Percentiles rank a stretch among this genome's conserved stretches.
Conservation (phyloP, 2,888 invertebrate genomes). For the Drosophila neonasuta region DNA sequence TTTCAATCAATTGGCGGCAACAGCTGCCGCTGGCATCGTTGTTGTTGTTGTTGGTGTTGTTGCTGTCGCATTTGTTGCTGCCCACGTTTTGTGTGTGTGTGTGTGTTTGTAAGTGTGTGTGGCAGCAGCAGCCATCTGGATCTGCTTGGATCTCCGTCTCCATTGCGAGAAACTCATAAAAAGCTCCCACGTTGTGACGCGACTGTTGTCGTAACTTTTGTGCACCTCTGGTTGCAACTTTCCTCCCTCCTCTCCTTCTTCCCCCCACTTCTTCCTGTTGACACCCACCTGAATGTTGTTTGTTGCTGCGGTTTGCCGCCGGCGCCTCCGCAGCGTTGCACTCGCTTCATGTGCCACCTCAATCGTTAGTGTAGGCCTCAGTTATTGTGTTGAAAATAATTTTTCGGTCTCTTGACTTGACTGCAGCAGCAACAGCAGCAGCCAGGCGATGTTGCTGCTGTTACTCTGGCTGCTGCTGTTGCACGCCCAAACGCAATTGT, state of each 20-base stretch:
- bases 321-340: slow-evolving; percentile 57
- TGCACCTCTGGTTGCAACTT: slow-evolving; percentile 1
- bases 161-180: slow-evolving; percentile 68
- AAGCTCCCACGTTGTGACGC: slow-evolving; percentile 74
- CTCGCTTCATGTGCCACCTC: slow-evolving; percentile 42
- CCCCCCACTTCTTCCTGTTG: slow-evolving; percentile 3
- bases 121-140: slow-evolving; percentile 53
- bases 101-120: not conserved
- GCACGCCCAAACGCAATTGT: slow-evolving; percentile 71
- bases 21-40: slow-evolving; percentile 64
- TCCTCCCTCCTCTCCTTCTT: not conserved
- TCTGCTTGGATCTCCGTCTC: slow-evolving; percentile 25
- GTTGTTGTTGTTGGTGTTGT: slow-evolving; percentile 15
- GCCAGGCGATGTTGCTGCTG: slow-evolving; percentile 32
- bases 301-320: slow-evolving; percentile 48
- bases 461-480: slow-evolving; percentile 20
- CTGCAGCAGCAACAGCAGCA: slow-evolving; percentile 8
- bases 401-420: slow-evolving; percentile 58
- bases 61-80: slow-evolving; percentile 31
- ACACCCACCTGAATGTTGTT: slow-evolving; percentile 51
- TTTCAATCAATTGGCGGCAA: slow-evolving; percentile 78
- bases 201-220: slow-evolving; percentile 66
- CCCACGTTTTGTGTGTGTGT: slow-evolving; percentile 56
- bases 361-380: slow-evolving; percentile 46
- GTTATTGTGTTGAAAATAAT: slow-evolving; percentile 53